These are phyloP conservation scores for Zootoca vivipara DNA, from an alignment of 2,113 vertebrate genomes.

Conservation along the genomic window DNA sequence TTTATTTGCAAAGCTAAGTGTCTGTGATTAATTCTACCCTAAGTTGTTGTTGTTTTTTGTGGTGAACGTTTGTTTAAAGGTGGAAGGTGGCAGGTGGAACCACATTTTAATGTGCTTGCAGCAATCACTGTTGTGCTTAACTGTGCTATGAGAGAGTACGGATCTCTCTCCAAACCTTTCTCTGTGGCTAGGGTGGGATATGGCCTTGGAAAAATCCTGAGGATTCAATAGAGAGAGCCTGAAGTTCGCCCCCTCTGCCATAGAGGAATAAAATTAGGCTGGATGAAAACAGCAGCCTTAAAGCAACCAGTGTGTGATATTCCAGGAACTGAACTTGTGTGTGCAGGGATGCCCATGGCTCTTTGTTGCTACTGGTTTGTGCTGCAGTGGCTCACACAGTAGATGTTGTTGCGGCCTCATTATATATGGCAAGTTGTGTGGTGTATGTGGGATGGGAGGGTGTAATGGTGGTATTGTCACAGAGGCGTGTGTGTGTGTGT, in stretches of 20 bases:
- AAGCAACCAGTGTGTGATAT: neutral
- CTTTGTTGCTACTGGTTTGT: neutral
- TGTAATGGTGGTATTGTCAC: neutral
- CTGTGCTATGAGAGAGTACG: too few relatives aligned
- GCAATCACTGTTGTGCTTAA: too few relatives aligned
- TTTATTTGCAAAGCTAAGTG: too few relatives aligned
- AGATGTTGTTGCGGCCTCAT: neutral
- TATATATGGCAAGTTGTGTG: neutral
- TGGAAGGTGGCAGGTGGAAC: too few relatives aligned
- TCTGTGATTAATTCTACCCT: too few relatives aligned
- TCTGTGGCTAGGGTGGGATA: too few relatives aligned
- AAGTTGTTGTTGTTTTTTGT: too few relatives aligned
- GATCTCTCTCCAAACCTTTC: too few relatives aligned
- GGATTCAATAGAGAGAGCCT: neutral
- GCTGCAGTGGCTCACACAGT: neutral
- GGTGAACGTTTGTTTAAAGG: too few relatives aligned
- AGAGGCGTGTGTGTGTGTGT: neutral
- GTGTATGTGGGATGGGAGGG: neutral
- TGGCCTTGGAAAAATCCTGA: neutral
- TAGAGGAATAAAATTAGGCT: neutral
- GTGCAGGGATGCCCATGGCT: neutral
- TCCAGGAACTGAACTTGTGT: neutral
- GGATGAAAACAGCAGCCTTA: neutral
- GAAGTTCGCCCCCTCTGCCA: neutral
- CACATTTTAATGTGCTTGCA: too few relatives aligned